Percentiles rank a stretch among this genome's conserved stretches.
These are phyloP conservation scores for Jacana jacana DNA, from an alignment of 2,113 vertebrate species.

Conservation along the genomic window DNA sequence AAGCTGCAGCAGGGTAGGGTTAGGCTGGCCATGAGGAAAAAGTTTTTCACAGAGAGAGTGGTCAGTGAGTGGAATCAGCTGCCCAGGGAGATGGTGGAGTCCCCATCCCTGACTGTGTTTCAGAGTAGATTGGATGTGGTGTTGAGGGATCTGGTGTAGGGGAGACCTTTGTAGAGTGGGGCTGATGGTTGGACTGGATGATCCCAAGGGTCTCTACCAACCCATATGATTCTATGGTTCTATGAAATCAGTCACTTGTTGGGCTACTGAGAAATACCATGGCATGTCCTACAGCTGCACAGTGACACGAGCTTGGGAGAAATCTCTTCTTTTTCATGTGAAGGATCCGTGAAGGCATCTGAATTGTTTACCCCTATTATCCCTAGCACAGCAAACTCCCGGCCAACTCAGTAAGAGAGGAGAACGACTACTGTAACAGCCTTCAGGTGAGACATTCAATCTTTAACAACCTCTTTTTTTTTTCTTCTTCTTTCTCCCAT, in stretches of 20 bases:
- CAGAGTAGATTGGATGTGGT: too few species aligned
- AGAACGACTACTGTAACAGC: neutral
- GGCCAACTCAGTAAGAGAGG: neutral
- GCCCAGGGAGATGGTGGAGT: too few species aligned
- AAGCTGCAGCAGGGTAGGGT: too few species aligned
- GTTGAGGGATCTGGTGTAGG: too few species aligned
- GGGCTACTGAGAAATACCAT: neutral
- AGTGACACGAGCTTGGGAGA: neutral
- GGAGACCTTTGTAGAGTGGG: too few species aligned
- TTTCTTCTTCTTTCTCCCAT: neutral
- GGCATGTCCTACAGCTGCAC: neutral
- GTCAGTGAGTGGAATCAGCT: too few species aligned
- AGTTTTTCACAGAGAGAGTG: too few species aligned
- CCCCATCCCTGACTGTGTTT: too few species aligned
- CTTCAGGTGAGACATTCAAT: neutral
- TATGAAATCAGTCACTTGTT: neutral
- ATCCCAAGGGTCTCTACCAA: too few species aligned
- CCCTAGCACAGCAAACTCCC: neutral
- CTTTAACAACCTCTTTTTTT: neutral
- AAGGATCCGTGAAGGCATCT: neutral
- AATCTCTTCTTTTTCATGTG: neutral
- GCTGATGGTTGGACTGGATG: too few species aligned
- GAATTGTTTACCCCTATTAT: neutral
- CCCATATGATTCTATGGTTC: too few species aligned
- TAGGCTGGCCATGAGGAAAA: too few species aligned